A percentile compares a stretch with the other conserved stretches of the same genome.
Evolutionary conservation across 2,888 invertebrate genomes (phyloP).

Genomic region (Bursaphelenchus okinawaensis): DNA sequence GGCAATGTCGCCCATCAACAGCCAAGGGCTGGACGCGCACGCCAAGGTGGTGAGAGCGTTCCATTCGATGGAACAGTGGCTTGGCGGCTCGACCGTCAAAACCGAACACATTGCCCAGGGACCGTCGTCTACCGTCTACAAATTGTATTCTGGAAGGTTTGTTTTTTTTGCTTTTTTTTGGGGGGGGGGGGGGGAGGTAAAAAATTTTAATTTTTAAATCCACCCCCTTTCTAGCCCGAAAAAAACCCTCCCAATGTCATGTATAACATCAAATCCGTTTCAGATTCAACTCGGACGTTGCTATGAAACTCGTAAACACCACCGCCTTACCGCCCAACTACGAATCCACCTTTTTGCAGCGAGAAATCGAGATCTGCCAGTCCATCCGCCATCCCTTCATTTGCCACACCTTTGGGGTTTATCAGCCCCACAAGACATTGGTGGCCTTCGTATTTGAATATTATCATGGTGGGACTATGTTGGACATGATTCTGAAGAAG

Average conservation of each 20-base stretch:
- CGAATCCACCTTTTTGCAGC: conserved; percentile 42
- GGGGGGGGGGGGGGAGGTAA: background rate
- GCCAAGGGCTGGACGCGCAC: too few species aligned
- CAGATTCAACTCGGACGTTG: conserved; percentile 32
- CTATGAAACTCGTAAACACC: conserved; percentile 43
- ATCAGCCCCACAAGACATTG: conserved; percentile 25
- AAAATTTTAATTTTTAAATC: background rate
- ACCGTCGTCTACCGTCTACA: background rate
- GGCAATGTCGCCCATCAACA: too few species aligned
- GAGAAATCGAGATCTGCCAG: conserved; percentile 40
- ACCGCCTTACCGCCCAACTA: conserved; percentile 31
- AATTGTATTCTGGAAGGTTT: background rate
- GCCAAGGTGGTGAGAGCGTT: background rate
- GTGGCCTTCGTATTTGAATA: conserved; percentile 41
- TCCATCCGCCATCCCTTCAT: conserved; percentile 26
- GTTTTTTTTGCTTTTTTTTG: too few species aligned
- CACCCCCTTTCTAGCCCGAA: background rate
- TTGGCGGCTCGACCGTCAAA: background rate
- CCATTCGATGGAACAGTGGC: background rate
- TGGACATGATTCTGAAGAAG: conserved; percentile 19
- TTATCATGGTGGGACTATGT: conserved; percentile 41
- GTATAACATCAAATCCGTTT: too few species aligned
- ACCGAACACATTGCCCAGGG: background rate
- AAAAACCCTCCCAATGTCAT: too few species aligned
- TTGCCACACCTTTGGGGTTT: conserved; percentile 31